Evolutionary conservation across 1,140 invertebrate genomes (phyloP).

Genomic region (Pseudomyrmex sp.): DNA sequence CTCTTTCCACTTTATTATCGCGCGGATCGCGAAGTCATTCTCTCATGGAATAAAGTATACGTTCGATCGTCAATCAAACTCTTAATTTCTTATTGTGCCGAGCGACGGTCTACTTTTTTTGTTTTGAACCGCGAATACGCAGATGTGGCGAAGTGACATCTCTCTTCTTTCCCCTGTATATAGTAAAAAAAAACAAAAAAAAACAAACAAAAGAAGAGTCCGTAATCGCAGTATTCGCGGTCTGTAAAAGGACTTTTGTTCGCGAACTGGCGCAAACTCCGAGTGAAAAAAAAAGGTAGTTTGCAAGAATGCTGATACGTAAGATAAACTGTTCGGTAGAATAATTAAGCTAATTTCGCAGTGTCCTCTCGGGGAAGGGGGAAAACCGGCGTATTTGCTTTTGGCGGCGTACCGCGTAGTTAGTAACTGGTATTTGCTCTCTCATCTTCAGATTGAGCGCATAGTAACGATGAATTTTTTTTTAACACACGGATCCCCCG

Average conservation of each 20-base stretch:
- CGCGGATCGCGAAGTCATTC: no score
- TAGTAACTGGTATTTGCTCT: constrained; percentile 52
- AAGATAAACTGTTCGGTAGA: constrained; percentile 71
- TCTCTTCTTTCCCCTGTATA: background rate
- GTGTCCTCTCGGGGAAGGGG: constrained; percentile 47
- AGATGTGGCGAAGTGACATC: background rate
- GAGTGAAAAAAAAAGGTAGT: background rate
- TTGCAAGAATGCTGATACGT: constrained; percentile 74
- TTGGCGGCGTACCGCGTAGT: constrained; percentile 47
- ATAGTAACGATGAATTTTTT: constrained; percentile 15
- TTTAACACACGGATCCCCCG: constrained; percentile 45
- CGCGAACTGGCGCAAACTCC: constrained; percentile 51
- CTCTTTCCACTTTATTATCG: no score
- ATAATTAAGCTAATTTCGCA: constrained; percentile 50
- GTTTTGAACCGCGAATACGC: no score
- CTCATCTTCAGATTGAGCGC: constrained; percentile 39
- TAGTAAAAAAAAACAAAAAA: background rate
- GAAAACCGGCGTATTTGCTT: constrained; percentile 32
- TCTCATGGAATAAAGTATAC: no score
- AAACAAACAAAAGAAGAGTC: background rate
- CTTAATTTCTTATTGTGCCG: constrained; percentile 56
- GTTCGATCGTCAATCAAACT: constrained; percentile 55
- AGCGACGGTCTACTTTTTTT: constrained; percentile 56
- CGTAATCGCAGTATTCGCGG: background rate
- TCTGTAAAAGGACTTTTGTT: constrained; percentile 9